Conservation (phyloP, 2,888 invertebrate genomes). For the Drosophila mimica region DNA sequence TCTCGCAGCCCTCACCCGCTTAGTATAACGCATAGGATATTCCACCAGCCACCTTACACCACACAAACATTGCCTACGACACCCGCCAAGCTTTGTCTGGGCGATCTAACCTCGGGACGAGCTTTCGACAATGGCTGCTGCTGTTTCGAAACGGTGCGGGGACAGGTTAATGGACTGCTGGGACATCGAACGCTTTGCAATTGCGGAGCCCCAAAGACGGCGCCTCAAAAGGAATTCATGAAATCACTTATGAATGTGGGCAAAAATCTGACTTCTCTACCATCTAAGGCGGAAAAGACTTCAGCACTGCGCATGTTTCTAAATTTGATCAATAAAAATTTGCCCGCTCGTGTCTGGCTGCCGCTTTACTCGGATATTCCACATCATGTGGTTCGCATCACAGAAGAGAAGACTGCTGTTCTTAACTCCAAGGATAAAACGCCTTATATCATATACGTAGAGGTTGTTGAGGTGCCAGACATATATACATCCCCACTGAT, state of each 20-base stretch:
- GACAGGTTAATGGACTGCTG: conserved; percentile 89
- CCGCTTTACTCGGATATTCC: conserved; percentile 94
- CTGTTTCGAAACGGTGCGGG: conserved; percentile 94
- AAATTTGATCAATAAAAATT: conserved; percentile 96
- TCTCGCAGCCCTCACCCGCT: conserved; percentile 70
- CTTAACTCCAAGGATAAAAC: conserved; percentile 97
- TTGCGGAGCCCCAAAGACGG: conserved; percentile 92
- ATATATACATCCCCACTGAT: conserved; percentile 94
- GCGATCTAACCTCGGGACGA: conserved; percentile 96
- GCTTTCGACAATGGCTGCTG: conserved; percentile 98
- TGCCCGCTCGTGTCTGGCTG: conserved; percentile 99
- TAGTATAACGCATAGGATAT: conserved; percentile 80
- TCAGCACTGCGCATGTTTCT: conserved; percentile 96
- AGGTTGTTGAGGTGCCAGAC: conserved; percentile 95
- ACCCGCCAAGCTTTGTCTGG: conserved; percentile 90
- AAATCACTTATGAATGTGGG: conserved; percentile 95
- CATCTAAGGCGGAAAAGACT: conserved; percentile 96
- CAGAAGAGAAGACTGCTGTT: conserved; percentile 98
- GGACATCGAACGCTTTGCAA: conserved; percentile 91
- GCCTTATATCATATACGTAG: conserved; percentile 99
- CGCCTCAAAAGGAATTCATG: conserved; percentile 94
- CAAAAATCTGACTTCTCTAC: conserved; percentile 91
- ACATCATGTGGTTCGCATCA: conserved; percentile 98
- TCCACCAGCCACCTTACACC: conserved; percentile 82
- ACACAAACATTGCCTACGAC: conserved; percentile 81